Percentiles rank a stretch among this genome's conserved stretches.
Evolutionary conservation across 1,140 invertebrate genomes (phyloP).

Genomic region (Drosophila pseudoobscura): DNA sequence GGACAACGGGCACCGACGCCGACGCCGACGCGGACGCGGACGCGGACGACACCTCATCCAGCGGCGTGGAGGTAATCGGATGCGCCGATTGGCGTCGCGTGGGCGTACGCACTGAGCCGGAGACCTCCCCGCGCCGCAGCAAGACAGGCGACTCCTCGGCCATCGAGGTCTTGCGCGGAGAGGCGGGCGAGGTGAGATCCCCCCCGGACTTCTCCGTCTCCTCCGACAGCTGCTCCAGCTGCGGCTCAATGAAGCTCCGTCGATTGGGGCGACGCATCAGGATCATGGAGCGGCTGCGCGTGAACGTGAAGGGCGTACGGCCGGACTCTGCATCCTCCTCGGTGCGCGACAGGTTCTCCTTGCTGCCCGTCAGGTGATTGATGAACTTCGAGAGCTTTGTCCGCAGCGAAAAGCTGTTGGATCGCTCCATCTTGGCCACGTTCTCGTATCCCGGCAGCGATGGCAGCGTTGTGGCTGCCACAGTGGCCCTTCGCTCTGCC

Average conservation of each 20-base stretch:
- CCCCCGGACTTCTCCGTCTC: slow-evolving; percentile 67
- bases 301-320: slow-evolving; percentile 66
- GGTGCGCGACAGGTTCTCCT: slow-evolving; percentile 40
- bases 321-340: slow-evolving; percentile 53
- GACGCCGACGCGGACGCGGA: not conserved
- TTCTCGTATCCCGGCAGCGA: slow-evolving; percentile 39
- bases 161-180: slow-evolving; percentile 72
- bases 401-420: slow-evolving; percentile 72
- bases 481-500: slow-evolving; percentile 36
- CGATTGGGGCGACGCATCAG: slow-evolving; percentile 70
- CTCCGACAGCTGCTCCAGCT: slow-evolving; percentile 78
- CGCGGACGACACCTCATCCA: slow-evolving; percentile 36
- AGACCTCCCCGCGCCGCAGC: slow-evolving; percentile 40
- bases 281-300: slow-evolving; percentile 81
- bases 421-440: slow-evolving; percentile 74
- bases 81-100: slow-evolving; percentile 54
- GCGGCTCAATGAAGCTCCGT: slow-evolving; percentile 75
- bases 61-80: slow-evolving; percentile 58
- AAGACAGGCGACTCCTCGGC: slow-evolving; percentile 44
- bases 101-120: slow-evolving; percentile 46
- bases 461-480: slow-evolving; percentile 4
- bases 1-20: slow-evolving; percentile 1
- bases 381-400: slow-evolving; percentile 72
- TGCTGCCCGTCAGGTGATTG: slow-evolving; percentile 77
- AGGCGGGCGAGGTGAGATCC: slow-evolving; percentile 65